A percentile compares a stretch with the other conserved stretches of the same genome.
Conservation (phyloP, 2,113 vertebrate species). For the Pelobates fuscus region DNA sequence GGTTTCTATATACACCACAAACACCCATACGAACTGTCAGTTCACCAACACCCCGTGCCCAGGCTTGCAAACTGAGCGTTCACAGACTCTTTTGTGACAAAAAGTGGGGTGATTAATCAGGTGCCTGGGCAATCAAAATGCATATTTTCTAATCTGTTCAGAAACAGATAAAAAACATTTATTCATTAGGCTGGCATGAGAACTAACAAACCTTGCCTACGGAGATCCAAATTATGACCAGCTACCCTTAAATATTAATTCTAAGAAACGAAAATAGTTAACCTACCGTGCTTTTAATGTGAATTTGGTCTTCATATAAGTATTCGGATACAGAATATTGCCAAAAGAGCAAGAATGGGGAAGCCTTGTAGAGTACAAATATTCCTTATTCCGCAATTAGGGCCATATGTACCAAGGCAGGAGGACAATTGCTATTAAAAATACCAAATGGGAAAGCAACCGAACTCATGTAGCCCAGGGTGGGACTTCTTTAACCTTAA, state of each 20-base stretch:
- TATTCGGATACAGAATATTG: too few species aligned
- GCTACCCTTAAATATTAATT: constrained; percentile 9
- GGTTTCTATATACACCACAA: constrained; percentile 33
- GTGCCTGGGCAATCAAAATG: constrained; percentile 16
- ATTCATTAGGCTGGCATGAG: constrained; percentile 11
- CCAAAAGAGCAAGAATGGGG: too few species aligned
- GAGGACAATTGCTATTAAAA: too few species aligned
- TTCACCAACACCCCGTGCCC: constrained; percentile 28
- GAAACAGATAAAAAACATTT: constrained; percentile 34
- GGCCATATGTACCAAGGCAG: too few species aligned
- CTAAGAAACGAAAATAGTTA: background rate
- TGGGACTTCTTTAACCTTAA: too few species aligned
- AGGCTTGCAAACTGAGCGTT: constrained; percentile 9
- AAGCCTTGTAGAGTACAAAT: too few species aligned
- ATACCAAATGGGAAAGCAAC: too few species aligned
- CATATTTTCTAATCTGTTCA: constrained; percentile 30
- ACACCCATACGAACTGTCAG: constrained; percentile 33
- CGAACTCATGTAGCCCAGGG: too few species aligned
- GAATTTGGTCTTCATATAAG: too few species aligned
- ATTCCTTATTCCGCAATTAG: too few species aligned
- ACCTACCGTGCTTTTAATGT: too few species aligned
- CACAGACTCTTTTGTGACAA: constrained; percentile 7
- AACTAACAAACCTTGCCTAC: background rate
- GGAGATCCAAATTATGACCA: constrained; percentile 3
- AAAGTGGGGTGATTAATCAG: constrained; percentile 28